phyloP scores from a whole-genome alignment of 2,797 vertebrate genomes.

The Ctenopoma kingsleyae region DNA sequence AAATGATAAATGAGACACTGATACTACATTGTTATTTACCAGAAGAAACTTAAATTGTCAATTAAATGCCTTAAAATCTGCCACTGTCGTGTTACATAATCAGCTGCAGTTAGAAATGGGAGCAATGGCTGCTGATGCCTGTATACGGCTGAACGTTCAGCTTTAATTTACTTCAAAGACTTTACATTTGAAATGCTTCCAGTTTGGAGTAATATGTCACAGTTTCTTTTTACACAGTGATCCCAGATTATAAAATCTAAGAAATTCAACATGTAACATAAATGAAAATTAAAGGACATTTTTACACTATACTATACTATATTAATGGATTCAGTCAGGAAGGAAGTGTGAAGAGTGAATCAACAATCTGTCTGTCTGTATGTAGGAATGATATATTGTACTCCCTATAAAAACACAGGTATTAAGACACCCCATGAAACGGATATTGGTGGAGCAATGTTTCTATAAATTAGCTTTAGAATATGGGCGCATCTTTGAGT shows the following conservation, averaged over 20 bases:
- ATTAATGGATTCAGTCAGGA: background rate
- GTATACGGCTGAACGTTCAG: background rate
- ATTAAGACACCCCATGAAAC: background rate
- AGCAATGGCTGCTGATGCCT: too few relatives aligned
- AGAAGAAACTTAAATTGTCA: background rate
- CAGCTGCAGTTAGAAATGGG: background rate
- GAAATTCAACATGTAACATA: too few relatives aligned
- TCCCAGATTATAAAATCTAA: too few relatives aligned
- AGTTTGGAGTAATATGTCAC: too few relatives aligned
- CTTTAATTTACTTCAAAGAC: background rate
- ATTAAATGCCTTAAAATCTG: background rate
- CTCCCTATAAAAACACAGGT: background rate
- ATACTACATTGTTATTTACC: background rate
- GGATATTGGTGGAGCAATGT: background rate
- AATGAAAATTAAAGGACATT: background rate
- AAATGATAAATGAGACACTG: background rate
- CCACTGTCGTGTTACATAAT: background rate
- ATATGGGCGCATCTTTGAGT: constrained; percentile 9
- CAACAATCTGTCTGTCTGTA: background rate
- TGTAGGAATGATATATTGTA: background rate
- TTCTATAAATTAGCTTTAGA: background rate
- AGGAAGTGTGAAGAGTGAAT: background rate
- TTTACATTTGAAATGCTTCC: background rate
- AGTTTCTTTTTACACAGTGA: too few relatives aligned
- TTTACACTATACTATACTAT: too few relatives aligned